Evolutionary conservation across 2,888 invertebrate species (phyloP), one percentile per base, ranked within the genome.

Genomic region (Drosophila mulleri): DNA sequence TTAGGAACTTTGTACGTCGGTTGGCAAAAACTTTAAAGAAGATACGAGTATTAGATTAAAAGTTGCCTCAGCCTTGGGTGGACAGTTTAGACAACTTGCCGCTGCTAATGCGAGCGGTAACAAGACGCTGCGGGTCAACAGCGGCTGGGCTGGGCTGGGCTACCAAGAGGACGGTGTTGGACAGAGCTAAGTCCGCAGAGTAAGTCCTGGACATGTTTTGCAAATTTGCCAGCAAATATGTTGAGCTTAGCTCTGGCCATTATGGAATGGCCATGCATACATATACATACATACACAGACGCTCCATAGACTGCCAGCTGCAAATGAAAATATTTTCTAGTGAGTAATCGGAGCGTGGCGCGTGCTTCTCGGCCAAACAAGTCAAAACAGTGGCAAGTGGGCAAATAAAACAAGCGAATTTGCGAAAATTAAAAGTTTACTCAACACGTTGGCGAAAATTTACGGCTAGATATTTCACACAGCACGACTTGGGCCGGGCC

Each of bases 51-150:
- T 85, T 85, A 88, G 84, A 85, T 85, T 85, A 88, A 85, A 85
- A 88, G 76, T 85, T 85, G 75, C 72, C 76, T 69, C 75, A 73
- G 72, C 68, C 68, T 59, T 69, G 83, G 88, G 88, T 78, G 83
- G 83, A 88, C 88, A 84, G 88, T 85, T 84, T 75, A 66, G 88
- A 88, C 88, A 84, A 80, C 78, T 84, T 84, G 83, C 88, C 71
- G 66, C 68, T 78, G 68, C 84, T 83, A 78, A 81, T 81, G 72
- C 82, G 68, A 76, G 69, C 59, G 65, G 72, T 58, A 78, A 66
- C 68, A 71, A 71, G 80, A 63, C 47, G 70, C 69, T 63, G 80
- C 67, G 83, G 78, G 72, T 82, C 70, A 70, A 42, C 20, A 48
- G 39, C n/a, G 23, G 50, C 32, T 37, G 12, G 23, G 50, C 45